Evolutionary conservation across 64 coral and sea anemone genomes (phyloP), one percentile per base, ranked within the genome.

Genomic region (Hydrozoanthus tunicans): DNA sequence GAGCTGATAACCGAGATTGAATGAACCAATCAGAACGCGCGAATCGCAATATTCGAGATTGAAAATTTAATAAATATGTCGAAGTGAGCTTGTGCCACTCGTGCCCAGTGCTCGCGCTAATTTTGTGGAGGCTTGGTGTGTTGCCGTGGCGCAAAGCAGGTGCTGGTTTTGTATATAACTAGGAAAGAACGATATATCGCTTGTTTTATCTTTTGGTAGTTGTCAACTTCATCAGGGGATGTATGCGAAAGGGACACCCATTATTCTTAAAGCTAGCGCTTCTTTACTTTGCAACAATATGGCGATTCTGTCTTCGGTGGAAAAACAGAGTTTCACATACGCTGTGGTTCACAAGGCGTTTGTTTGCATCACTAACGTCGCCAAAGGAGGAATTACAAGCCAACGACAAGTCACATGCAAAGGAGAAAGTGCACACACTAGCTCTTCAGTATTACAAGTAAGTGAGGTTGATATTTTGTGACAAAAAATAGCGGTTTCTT

Each of bases 301-400:
- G 56, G 93, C 95, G 32, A 74, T 96, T 88, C 53, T 93, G 54
- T 63, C 81, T 64, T 91, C 85, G 12, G 81, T 79, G 81, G 95
- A 96, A 78, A 96, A 96, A 51, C 79, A 96, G 12, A 89, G 63
- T 79, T 9, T 82, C 3, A 92, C 90, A 0, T 96, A 94, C 69
- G 95, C 92, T 0, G 95, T 94, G 0, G 95, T 96, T n/a, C 95
- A 96, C 52, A 96, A 96, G 70, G 92, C 95, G 17, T 93, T 96
- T 96, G 95, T 96, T 94, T 96, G 95, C 77, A 93, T 96, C 67
- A 93, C 95, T 11, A 96, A 89, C 64, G 95, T 94, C 67, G 90
- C 83, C 25, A 96, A 94, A 89, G 94, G 94, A 81, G 83, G 81
- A 53, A 81, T 92, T n/a, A 62, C 93, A 0, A 92, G 74, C 54